Percentiles rank a stretch among this genome's conserved stretches.
These are phyloP conservation scores for Drosophila borealis DNA, from an alignment of 2,888 invertebrate genomes.

Conservation along the genomic window DNA sequence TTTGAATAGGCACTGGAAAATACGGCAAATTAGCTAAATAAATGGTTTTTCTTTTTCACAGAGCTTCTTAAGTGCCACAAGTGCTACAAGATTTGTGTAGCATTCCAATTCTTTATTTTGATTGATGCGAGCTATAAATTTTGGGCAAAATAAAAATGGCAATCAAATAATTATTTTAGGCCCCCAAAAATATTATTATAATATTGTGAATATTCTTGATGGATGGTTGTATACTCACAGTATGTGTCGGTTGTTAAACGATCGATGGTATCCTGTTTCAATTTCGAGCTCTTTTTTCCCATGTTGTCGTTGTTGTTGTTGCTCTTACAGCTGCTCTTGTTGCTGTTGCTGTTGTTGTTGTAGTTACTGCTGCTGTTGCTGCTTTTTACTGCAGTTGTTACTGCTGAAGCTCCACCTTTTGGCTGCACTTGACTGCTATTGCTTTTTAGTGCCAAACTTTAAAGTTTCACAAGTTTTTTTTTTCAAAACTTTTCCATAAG, in stretches of 20 bases:
- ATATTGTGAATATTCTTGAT: constrained; percentile 4
- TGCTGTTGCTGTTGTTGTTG: constrained; percentile 2
- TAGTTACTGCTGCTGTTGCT: constrained; percentile 10
- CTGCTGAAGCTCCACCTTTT: constrained; percentile 25
- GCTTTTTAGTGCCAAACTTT: constrained; percentile 68
- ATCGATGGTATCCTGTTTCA: constrained; percentile 97
- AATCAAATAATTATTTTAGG: constrained; percentile 40
- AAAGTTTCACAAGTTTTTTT: constrained; percentile 45
- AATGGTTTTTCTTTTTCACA: neutral
- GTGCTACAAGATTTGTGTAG: constrained; percentile 9
- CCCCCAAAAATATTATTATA: neutral
- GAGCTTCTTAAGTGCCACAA: neutral
- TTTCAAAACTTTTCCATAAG: constrained; percentile 64
- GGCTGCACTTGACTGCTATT: constrained; percentile 57
- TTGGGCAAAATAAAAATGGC: constrained; percentile 6
- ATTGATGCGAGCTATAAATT: constrained; percentile 37
- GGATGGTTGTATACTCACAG: constrained; percentile 89
- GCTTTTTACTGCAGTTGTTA: neutral
- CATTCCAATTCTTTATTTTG: constrained; percentile 21
- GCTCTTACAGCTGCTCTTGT: constrained; percentile 20
- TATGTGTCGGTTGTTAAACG: constrained; percentile 96
- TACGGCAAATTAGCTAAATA: constrained; percentile 1
- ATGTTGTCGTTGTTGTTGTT: constrained; percentile 86
- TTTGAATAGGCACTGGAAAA: neutral
- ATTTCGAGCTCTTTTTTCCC: constrained; percentile 98